Base-by-base conservation (phyloP, 1,140 invertebrate species). In the Melipona quadrifasciata region DNA sequence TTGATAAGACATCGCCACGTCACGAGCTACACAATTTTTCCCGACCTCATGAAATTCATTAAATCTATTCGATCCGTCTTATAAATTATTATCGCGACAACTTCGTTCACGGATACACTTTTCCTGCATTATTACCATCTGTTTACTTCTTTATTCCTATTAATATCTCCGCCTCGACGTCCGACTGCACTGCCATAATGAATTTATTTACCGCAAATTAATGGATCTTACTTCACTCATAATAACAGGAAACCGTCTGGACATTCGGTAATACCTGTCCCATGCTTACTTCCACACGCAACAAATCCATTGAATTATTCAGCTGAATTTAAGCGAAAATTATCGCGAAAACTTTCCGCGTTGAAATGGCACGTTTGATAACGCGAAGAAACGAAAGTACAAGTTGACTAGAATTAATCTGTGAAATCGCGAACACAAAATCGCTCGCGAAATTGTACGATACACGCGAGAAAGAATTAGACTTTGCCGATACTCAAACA, bases 271-370 rank as follows among this genome's bases (percentile, higher is more conserved):
- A 74, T 74, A 70, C 24, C 67, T 19, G 19, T 27, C 1, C n/a
- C 19, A 12, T 11, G 11, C 14, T 10, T 47, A 53, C 11, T n/a
- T 51, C 14, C 24, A 34, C 21, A 16, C 34, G 16, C 24, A 16
- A 39, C 3, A 16, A 27, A 19, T 17, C 14, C 71, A 5, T 27
- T 53, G 14, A 73, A 73, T 53, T 27, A 39, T 27, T 73, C 71
- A 73, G 27, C 51, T 19, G 53, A 71, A 71, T 67, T 34, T 67
- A 67, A 31, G 34, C 34, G 27, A 67, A 67, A 67, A 67, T 67
- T 67, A 8, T 11, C 65, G 12, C 4, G 2, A 8, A 10, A 67
- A 67, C 19, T 67, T 65, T 31, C 58, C n/a, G 4, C 11, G 14
- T 61, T 61, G 16, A 65, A 27, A 65, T 27, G n/a, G 3, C 16